Conservation (phyloP, 2,113 vertebrate genomes). For the Gadus macrocephalus region DNA sequence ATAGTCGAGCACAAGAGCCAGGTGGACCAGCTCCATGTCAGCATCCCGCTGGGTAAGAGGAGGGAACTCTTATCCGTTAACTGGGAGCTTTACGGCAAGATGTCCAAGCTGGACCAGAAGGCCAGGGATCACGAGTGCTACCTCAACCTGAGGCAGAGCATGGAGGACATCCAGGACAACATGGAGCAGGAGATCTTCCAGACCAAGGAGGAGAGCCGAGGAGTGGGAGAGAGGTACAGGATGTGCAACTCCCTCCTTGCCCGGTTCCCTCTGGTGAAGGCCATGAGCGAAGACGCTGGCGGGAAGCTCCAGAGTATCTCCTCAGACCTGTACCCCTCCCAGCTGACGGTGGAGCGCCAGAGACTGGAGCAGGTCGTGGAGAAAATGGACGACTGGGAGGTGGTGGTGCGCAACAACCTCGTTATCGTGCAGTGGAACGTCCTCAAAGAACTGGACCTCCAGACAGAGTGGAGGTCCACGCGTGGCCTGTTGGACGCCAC, state of each 20-base stretch:
- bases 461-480: slow-evolving; percentile 60
- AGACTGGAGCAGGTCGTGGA: slow-evolving; percentile 66
- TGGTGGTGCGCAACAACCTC: slow-evolving; percentile 62
- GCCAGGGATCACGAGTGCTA: slow-evolving; percentile 63
- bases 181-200: slow-evolving; percentile 64
- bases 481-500: slow-evolving; percentile 63
- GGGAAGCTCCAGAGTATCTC: slow-evolving; percentile 69
- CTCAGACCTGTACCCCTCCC: slow-evolving; percentile 62
- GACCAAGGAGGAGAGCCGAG: slow-evolving; percentile 47
- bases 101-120: slow-evolving; percentile 56
- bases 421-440: slow-evolving; percentile 58
- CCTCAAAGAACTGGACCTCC: slow-evolving; percentile 57
- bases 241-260: slow-evolving; percentile 68
- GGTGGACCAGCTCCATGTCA: slow-evolving; percentile 54
- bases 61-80: slow-evolving; percentile 54
- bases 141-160: slow-evolving; percentile 65
- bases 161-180: slow-evolving; percentile 66
- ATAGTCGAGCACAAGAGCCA: slow-evolving; percentile 62
- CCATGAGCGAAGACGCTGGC: slow-evolving; percentile 61
- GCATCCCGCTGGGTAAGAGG: slow-evolving; percentile 53
- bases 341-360: slow-evolving; percentile 69
- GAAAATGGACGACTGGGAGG: slow-evolving; percentile 55
- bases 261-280: slow-evolving; percentile 69
- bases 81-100: slow-evolving; percentile 67
- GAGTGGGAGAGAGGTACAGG: slow-evolving; percentile 56